Evolutionary conservation across 2,113 vertebrate species (phyloP).

Genomic region (Suricata suricatta): DNA sequence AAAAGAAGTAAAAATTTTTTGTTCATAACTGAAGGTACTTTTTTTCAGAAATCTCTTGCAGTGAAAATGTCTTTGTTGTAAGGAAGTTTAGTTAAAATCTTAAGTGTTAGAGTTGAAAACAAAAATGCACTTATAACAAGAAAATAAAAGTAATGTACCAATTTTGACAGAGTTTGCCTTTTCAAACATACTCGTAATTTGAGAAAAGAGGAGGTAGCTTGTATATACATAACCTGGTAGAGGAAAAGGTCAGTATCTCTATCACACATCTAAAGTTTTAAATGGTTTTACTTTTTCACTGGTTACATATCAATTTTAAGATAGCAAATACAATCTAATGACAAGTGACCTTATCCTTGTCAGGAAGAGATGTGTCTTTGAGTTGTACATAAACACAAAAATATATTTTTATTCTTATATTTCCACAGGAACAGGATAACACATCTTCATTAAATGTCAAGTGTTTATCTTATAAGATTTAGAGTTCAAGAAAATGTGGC

Average conservation of each 20-base stretch:
- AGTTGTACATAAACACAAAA: conserved; percentile 86
- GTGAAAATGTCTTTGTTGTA: neutral
- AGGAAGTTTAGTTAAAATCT: neutral
- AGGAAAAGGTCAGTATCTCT: conserved; percentile 86
- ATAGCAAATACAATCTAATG: conserved; percentile 85
- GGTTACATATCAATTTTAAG: conserved; percentile 86
- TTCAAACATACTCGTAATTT: conserved; percentile 31
- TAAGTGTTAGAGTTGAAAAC: neutral
- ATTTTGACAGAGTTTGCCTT: neutral
- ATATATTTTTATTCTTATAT: conserved; percentile 82
- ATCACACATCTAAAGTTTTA: conserved; percentile 80
- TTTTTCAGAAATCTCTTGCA: neutral
- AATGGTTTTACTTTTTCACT: conserved; percentile 79
- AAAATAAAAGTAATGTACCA: neutral
- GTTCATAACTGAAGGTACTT: neutral
- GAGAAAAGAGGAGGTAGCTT: conserved; percentile 70
- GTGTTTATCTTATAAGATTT: conserved; percentile 66
- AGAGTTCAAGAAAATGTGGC: conserved; percentile 41
- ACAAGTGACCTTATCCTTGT: conserved; percentile 90
- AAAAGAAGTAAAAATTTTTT: neutral
- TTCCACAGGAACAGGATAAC: conserved; percentile 80
- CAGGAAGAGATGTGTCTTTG: conserved; percentile 80
- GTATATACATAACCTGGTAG: conserved; percentile 74
- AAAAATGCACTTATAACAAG: neutral
- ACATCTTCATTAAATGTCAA: conserved; percentile 89